phyloP scores from a whole-genome alignment of 2,797 vertebrate genomes.

The Alectoris magna region DNA sequence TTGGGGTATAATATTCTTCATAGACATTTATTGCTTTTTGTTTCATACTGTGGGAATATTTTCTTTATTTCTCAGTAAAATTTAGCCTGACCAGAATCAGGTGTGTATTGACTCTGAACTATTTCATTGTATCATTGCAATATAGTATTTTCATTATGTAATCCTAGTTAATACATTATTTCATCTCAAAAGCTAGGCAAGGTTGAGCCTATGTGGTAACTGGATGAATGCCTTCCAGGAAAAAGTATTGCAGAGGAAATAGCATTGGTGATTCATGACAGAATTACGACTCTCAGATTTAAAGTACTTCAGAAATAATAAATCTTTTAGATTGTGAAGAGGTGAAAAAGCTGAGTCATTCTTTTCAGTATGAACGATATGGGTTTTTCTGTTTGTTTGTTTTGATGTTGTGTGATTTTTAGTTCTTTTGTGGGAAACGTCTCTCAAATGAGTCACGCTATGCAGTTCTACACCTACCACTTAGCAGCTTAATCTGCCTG shows the following conservation, averaged over 20 bases:
- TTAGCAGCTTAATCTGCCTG: neutral
- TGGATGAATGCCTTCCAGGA: neutral
- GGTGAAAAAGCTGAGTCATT: neutral
- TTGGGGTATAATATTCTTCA: neutral
- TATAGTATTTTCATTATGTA: neutral
- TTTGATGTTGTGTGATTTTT: neutral
- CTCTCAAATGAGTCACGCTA: neutral
- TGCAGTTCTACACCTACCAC: neutral
- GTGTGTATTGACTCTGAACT: neutral
- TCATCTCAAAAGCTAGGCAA: neutral
- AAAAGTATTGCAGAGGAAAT: neutral
- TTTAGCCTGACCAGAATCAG: neutral
- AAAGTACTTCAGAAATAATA: constrained; percentile 13
- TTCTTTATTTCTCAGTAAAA: neutral
- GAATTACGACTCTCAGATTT: neutral
- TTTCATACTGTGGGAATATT: neutral
- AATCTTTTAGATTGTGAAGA: neutral
- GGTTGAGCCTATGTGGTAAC: neutral
- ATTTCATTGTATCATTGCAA: neutral
- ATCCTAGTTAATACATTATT: neutral
- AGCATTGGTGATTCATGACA: neutral
- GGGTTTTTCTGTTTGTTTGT: neutral
- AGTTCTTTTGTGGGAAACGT: neutral
- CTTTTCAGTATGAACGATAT: neutral
- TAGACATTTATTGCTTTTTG: neutral